Percentiles rank a stretch among this genome's conserved stretches.
These are phyloP conservation scores for Spilosoma lubricipeda DNA, from an alignment of 2,888 invertebrate species.

Conservation along the genomic window DNA sequence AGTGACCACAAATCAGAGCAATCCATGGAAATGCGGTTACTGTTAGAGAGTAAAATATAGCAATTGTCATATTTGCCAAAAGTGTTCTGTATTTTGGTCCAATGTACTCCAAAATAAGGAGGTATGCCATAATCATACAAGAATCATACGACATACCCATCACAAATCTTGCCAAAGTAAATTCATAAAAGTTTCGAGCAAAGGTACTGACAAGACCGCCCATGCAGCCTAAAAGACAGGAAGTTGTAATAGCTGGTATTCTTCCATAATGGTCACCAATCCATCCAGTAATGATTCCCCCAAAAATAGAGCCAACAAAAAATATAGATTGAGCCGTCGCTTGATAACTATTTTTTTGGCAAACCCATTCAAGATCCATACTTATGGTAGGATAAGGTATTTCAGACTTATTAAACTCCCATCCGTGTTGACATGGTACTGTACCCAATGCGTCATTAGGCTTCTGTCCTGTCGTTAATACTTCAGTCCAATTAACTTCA, in stretches of 20 bases:
- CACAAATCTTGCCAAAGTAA: conserved; percentile 64
- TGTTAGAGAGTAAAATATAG: conserved; percentile 63
- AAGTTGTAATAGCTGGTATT: conserved; percentile 62
- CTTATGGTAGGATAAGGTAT: conserved; percentile 73
- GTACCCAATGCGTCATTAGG: conserved; percentile 62
- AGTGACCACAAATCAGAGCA: conserved; percentile 66
- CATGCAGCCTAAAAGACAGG: conserved; percentile 63
- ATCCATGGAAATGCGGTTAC: conserved; percentile 67
- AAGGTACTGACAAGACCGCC: conserved; percentile 65
- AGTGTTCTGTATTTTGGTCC: conserved; percentile 70
- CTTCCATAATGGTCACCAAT: conserved; percentile 68
- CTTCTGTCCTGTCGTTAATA: conserved; percentile 51
- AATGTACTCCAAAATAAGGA: conserved; percentile 68
- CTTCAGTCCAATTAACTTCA: conserved; percentile 66
- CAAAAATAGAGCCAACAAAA: conserved; percentile 66
- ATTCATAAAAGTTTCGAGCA: conserved; percentile 62
- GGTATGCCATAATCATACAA: conserved; percentile 69
- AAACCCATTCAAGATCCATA: conserved; percentile 72
- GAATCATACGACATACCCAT: conserved; percentile 72
- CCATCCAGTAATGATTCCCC: conserved; percentile 71
- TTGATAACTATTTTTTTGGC: conserved; percentile 69
- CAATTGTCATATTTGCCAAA: conserved; percentile 65
- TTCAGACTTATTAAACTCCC: conserved; percentile 71
- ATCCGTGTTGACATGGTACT: conserved; percentile 66
- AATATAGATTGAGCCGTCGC: conserved; percentile 71